Base-by-base conservation (phyloP, 2,888 invertebrate genomes). In the Megastigmus dorsalis region DNA sequence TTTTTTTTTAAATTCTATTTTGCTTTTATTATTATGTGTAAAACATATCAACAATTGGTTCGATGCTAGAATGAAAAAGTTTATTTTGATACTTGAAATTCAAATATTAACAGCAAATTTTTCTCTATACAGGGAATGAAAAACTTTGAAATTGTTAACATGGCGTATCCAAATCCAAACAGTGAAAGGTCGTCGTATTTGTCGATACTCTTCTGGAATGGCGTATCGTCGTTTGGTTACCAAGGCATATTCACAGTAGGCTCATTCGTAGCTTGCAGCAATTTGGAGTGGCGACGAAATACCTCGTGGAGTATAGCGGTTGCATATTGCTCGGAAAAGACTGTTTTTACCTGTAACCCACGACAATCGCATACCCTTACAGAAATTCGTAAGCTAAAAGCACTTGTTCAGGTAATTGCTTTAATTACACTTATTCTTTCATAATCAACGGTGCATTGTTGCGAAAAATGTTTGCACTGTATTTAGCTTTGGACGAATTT, bases 301-400 rank as follows among this genome's bases (percentile, higher is more conserved):
- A 89, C 90, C 75, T 86, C 89, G 2, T 88, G 89, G 66, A 89
- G 85, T 78, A 90, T 93, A 82, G 91, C 90, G 0, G 89, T 91
- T 33, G 91, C 91, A 60, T 89, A 92, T 71, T 93, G 90, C 1
- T 92, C 92, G 2, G 93, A 93, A 78, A 90, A 90, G 63, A 90
- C 92, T 0, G 86, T 89, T 76, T 91, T 94, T 78, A 92, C 93
- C 0, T 90, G 89, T 82, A 91, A 91, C 78, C 92, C 94, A 0
- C 91, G 90, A 80, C 89, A 90, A 77, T 83, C 84, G 60, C 88
- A 89, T 78, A 86, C 92, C 0, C 88, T 89, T 66, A 86, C 89
- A 55, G 86, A 89, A 13, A 80, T 91, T 6, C 88, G 90, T 0
- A 84, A 86, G 28, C 86, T 93, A 0, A 88, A 86, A 70, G 84